Percentiles rank a stretch among this genome's conserved stretches.
These are phyloP conservation scores for Pterostichus niger DNA, from an alignment of 2,888 invertebrate species.

Conservation along the genomic window DNA sequence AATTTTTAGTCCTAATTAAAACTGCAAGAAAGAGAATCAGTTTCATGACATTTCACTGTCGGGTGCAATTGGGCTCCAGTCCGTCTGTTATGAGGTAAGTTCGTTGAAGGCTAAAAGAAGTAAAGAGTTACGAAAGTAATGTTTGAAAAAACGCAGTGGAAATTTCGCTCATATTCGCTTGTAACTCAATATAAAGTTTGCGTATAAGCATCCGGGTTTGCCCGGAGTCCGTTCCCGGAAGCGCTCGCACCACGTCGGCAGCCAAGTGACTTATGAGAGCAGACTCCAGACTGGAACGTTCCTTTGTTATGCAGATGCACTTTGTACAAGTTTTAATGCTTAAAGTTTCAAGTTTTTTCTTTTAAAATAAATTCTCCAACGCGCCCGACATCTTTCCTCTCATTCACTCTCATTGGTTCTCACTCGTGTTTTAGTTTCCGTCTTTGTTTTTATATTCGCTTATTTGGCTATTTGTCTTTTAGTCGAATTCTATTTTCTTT, in stretches of 20 bases:
- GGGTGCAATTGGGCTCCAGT: too few relatives aligned
- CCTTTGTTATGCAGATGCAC: conserved; percentile 67
- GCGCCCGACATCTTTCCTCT: conserved; percentile 38
- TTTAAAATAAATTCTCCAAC: conserved; percentile 62
- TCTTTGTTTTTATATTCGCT: conserved; percentile 56
- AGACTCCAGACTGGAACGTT: conserved; percentile 61
- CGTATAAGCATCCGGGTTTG: conserved; percentile 31
- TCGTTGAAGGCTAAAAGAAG: not conserved
- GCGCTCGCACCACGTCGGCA: conserved; percentile 56
- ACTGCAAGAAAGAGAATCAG: too few relatives aligned
- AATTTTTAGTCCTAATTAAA: too few relatives aligned
- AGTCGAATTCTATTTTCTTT: conserved; percentile 50
- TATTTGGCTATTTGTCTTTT: conserved; percentile 55
- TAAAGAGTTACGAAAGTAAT: not conserved
- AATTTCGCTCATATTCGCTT: too few relatives aligned
- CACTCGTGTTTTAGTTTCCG: conserved; percentile 6
- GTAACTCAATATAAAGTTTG: conserved; percentile 31
- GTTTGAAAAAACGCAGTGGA: too few relatives aligned
- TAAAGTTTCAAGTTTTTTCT: conserved; percentile 66
- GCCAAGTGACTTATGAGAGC: conserved; percentile 65
- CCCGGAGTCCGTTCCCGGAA: conserved; percentile 49
- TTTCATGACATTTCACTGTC: too few relatives aligned
- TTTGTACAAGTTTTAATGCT: conserved; percentile 67
- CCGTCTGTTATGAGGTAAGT: not conserved
- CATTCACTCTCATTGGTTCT: conserved; percentile 10